Conservation (phyloP, 2,888 invertebrate species). For the Cantharis rustica region DNA sequence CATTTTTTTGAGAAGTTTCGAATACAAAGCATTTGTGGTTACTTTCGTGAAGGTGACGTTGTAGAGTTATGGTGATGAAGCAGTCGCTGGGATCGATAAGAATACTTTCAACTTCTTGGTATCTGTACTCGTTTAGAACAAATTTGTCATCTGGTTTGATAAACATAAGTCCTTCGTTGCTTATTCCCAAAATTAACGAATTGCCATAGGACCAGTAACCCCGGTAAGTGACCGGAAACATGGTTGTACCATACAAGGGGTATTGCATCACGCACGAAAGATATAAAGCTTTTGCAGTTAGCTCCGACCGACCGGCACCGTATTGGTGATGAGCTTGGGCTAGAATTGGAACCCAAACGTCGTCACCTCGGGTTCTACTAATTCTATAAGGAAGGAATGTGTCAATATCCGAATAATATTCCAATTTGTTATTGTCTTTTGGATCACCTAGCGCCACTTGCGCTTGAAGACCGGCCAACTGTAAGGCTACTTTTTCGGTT, state of each 20-base stretch:
- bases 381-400: conserved; percentile 87
- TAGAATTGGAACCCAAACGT: conserved; percentile 86
- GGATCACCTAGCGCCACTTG: conserved; percentile 91
- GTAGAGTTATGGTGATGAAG: conserved; percentile 87
- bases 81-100: conserved; percentile 90
- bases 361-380: conserved; percentile 75
- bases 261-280: conserved; percentile 96
- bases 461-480: conserved; percentile 91
- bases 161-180: conserved; percentile 87
- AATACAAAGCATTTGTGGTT: conserved; percentile 89
- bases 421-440: conserved; percentile 76
- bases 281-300: conserved; percentile 92
- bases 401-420: conserved; percentile 89
- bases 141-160: conserved; percentile 92
- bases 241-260: conserved; percentile 67
- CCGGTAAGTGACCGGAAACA: conserved; percentile 81
- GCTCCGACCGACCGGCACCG: conserved; percentile 87
- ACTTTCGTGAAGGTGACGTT: conserved; percentile 69
- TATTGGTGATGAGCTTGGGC: conserved; percentile 89
- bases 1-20: conserved; percentile 86
- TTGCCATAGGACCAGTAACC: conserved; percentile 92
- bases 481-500: conserved; percentile 91
- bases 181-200: conserved; percentile 79
- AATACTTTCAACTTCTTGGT: conserved; percentile 88
- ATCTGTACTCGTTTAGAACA: conserved; percentile 88